These are phyloP conservation scores for Sturmia bella DNA, from an alignment of 2,888 invertebrate genomes.

Conservation along the genomic window DNA sequence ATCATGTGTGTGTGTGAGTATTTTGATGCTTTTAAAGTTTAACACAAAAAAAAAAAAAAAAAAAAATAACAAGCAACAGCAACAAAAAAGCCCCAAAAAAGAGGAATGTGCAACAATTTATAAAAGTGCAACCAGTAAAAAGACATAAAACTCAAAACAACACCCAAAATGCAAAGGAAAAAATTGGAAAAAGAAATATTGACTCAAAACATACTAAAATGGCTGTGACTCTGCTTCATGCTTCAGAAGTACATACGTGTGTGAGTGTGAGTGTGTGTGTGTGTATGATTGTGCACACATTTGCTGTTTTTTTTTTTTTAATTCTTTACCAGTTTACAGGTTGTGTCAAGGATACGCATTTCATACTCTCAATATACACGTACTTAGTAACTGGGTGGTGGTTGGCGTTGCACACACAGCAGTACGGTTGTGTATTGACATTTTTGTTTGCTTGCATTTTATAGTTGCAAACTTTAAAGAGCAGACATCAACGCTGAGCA, in stretches of 20 bases:
- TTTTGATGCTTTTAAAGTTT: conserved; percentile 38
- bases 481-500: conserved; percentile 4
- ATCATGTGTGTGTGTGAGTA: not conserved
- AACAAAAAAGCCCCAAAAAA: not conserved
- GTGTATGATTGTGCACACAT: not conserved
- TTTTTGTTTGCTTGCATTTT: conserved; percentile 27
- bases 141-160: conserved; percentile 58
- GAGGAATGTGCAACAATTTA: conserved; percentile 67
- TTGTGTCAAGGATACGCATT: conserved; percentile 65
- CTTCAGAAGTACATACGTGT: not conserved
- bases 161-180: conserved; percentile 47
- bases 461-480: conserved; percentile 19
- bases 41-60: conserved; percentile 14
- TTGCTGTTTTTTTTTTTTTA: not conserved
- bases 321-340: conserved; percentile 54
- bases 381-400: conserved; percentile 51
- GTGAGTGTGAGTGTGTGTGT: not conserved
- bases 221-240: conserved; percentile 33
- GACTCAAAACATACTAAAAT: conserved; percentile 56
- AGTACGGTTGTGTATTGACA: not conserved
- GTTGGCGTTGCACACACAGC: conserved; percentile 24
- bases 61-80: not conserved
- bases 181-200: conserved; percentile 51
- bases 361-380: conserved; percentile 58
- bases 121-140: conserved; percentile 67